These are phyloP conservation scores for Octodon degus DNA, from an alignment of 2,113 vertebrate genomes.

Conservation along the genomic window DNA sequence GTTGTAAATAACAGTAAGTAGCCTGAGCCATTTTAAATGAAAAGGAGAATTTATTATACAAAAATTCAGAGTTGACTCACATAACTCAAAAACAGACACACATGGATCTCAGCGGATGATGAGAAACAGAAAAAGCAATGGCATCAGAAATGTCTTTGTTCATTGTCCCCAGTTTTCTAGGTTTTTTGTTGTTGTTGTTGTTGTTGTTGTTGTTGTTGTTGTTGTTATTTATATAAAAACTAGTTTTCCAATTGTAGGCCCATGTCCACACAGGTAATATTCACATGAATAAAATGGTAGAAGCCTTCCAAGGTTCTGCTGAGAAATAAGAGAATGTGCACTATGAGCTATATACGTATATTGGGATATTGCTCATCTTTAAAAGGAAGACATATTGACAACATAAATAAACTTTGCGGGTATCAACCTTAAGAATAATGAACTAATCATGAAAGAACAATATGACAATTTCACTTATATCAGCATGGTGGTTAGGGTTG, in stretches of 20 bases:
- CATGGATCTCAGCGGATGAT: not conserved
- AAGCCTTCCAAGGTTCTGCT: not conserved
- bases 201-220: not conserved
- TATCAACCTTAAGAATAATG: not conserved
- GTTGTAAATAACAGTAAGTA: conserved; percentile 39
- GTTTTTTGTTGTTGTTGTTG: not conserved
- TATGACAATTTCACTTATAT: not conserved
- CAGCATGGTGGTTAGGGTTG: not conserved
- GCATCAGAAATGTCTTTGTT: not conserved
- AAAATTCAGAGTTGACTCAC: not conserved
- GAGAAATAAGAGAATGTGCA: not conserved
- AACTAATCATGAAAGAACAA: not conserved
- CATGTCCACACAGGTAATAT: not conserved
- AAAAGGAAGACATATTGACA: not conserved
- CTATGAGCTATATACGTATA: not conserved
- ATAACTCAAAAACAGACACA: not conserved
- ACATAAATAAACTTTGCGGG: not conserved
- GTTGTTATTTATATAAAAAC: not conserved
- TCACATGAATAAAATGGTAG: not conserved
- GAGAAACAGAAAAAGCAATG: not conserved
- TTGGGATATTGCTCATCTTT: not conserved
- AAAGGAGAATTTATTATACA: conserved; percentile 32
- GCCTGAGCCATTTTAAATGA: not conserved
- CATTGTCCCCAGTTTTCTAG: not conserved
- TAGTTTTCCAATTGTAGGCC: not conserved